Evolutionary conservation across 2,888 invertebrate species (phyloP).

Genomic region (Cosmopolites sordidus): DNA sequence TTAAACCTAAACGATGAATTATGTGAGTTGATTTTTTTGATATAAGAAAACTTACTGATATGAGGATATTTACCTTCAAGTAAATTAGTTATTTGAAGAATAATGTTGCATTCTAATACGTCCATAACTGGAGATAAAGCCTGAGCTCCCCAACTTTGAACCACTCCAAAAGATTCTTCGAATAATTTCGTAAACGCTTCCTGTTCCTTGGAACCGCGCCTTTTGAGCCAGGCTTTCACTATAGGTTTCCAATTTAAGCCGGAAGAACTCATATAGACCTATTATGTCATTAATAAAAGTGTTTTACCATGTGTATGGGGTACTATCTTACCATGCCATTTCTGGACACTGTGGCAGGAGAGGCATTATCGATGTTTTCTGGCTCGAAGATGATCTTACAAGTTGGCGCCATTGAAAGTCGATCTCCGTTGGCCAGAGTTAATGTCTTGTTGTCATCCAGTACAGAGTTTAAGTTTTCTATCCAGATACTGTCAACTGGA

Average conservation of each 20-base stretch:
- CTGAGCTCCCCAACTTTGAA: constrained; percentile 82
- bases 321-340: constrained; percentile 42
- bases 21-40: neutral
- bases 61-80: constrained; percentile 58
- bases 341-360: constrained; percentile 90
- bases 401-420: constrained; percentile 88
- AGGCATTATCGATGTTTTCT: constrained; percentile 95
- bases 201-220: constrained; percentile 54
- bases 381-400: constrained; percentile 97
- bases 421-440: constrained; percentile 92
- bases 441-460: constrained; percentile 94
- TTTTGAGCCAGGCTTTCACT: constrained; percentile 77
- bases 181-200: constrained; percentile 69
- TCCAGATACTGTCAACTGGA: constrained; percentile 97
- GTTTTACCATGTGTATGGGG: too few relatives aligned
- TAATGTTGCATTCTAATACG: constrained; percentile 86
- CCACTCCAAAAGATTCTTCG: constrained; percentile 66
- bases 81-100: constrained; percentile 77
- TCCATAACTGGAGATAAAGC: constrained; percentile 78
- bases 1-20: constrained; percentile 30
- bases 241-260: constrained; percentile 92
- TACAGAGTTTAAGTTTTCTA: constrained; percentile 95
- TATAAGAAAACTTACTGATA: neutral
- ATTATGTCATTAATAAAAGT: too few relatives aligned
- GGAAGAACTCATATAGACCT: constrained; percentile 93